These are phyloP conservation scores for Rhynchopsitta pachyrhyncha DNA, from an alignment of 2,113 vertebrate species.

Conservation along the genomic window DNA sequence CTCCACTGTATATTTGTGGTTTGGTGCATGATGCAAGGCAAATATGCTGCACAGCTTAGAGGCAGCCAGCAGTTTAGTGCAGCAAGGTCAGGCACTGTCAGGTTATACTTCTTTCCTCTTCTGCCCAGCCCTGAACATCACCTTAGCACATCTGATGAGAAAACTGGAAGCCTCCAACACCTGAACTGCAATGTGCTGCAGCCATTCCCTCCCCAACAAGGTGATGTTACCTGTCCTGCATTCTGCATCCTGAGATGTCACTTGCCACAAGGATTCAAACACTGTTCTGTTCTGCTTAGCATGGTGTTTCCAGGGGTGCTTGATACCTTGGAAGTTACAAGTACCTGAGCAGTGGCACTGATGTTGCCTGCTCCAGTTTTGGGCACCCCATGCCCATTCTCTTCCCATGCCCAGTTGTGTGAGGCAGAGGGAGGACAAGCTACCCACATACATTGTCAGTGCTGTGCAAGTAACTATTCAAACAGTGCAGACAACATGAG, in stretches of 20 bases:
- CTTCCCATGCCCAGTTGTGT: not conserved
- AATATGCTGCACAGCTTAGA: not conserved
- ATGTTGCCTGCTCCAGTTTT: not conserved
- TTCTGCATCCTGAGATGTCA: not conserved
- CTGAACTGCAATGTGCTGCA: rapidly evolving
- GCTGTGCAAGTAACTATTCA: not conserved
- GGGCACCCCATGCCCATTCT: not conserved
- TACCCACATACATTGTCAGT: not conserved
- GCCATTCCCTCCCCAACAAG: not conserved
- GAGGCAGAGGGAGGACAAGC: not conserved
- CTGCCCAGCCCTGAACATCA: not conserved
- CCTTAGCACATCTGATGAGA: not conserved
- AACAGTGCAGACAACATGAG: not conserved
- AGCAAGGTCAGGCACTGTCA: not conserved
- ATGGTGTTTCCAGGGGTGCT: not conserved
- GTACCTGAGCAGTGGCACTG: not conserved
- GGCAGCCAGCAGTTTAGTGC: not conserved
- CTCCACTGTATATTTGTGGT: not conserved
- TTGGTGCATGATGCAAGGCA: not conserved
- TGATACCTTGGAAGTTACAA: not conserved
- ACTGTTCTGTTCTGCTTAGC: not conserved
- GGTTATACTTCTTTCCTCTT: not conserved
- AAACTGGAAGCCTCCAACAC: not conserved
- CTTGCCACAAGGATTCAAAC: not conserved
- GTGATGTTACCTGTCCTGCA: not conserved